Base-by-base conservation (phyloP, 2,888 invertebrate species). In the Panorpa germanica region DNA sequence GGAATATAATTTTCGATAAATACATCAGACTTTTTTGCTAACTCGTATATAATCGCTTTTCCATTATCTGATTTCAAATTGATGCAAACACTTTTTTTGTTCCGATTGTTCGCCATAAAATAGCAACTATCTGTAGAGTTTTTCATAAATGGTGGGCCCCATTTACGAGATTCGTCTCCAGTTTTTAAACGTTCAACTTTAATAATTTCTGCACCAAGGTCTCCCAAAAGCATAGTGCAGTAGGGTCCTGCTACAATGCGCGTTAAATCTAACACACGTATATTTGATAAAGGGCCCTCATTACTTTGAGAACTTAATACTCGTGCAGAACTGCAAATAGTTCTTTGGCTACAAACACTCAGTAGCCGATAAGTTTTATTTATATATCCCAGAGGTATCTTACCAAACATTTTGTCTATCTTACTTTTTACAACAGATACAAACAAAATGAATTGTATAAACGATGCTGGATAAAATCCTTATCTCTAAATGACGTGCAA, bases 1-100 rank as follows among this genome's bases (percentile, higher is more conserved):
- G 96, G 93, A 1, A 95, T 59, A 54, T 77, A 96, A 54, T 96
- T 96, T 51, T 96, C 95, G 2, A 96, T 65, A 3, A 95, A 46
- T 5, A 96, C 71, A 58, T 96, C 95, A 47, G 77, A 75, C 44
- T 73, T 68, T 27, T 52, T 54, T 0, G 74, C 78, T 39, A 95
- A 52, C 39, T 82, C 69, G 39, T 71, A 61, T 17, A 85, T 55
- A 6, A 86, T 49, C 37, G 88, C 82, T 45, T 64, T 57, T 11
- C 58, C 48, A 3, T 61, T 59, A n/a, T n/a, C n/a, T n/a, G n/a
- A n/a, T 48, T 85, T 86, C 19, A 95, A 55, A 54, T 96, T 72
- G 29, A 96, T 58, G 44, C 83, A 83, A 17, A 91, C 58, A 52
- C 93, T 93, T 51, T 81, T 80, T 54, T 96, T 96, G 48, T 93